phyloP scores from a whole-genome alignment of 2,797 vertebrate species.

The Ficedula albicollis region DNA sequence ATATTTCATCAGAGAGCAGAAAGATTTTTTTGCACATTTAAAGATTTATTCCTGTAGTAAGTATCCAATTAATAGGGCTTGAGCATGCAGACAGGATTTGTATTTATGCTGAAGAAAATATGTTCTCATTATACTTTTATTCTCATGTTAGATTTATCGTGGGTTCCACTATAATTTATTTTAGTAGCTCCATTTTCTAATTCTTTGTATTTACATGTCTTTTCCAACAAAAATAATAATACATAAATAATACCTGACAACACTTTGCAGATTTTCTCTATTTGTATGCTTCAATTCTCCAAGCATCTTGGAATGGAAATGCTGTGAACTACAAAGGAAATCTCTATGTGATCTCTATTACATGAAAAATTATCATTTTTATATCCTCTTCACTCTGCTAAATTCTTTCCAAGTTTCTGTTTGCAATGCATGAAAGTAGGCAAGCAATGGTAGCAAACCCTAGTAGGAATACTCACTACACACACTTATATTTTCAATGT shows the following conservation, averaged over 20 bases:
- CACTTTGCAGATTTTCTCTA: conserved; percentile 54
- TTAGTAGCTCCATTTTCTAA: conserved; percentile 72
- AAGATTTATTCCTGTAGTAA: conserved; percentile 70
- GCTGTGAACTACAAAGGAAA: conserved; percentile 68
- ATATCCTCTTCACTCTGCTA: conserved; percentile 48
- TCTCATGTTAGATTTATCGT: conserved; percentile 71
- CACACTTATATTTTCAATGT: not conserved
- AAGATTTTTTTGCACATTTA: conserved; percentile 67
- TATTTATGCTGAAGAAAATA: conserved; percentile 76
- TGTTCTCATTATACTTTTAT: conserved; percentile 77
- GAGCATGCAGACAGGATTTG: conserved; percentile 73
- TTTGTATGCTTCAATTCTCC: conserved; percentile 69
- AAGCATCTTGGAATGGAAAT: conserved; percentile 51
- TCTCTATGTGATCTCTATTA: conserved; percentile 55
- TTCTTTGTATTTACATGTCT: conserved; percentile 75
- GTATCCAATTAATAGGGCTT: conserved; percentile 76
- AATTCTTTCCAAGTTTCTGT: conserved; percentile 51
- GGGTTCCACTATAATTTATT: conserved; percentile 73
- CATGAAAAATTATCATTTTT: conserved; percentile 69
- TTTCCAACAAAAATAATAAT: conserved; percentile 76
- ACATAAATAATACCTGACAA: conserved; percentile 77
- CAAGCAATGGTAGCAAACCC: conserved; percentile 40
- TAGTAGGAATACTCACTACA: conserved; percentile 48
- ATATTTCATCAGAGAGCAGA: conserved; percentile 66
- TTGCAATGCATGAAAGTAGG: conserved; percentile 57